phyloP scores from a whole-genome alignment of 2,113 vertebrate genomes.

The Phaethornis superciliosus region DNA sequence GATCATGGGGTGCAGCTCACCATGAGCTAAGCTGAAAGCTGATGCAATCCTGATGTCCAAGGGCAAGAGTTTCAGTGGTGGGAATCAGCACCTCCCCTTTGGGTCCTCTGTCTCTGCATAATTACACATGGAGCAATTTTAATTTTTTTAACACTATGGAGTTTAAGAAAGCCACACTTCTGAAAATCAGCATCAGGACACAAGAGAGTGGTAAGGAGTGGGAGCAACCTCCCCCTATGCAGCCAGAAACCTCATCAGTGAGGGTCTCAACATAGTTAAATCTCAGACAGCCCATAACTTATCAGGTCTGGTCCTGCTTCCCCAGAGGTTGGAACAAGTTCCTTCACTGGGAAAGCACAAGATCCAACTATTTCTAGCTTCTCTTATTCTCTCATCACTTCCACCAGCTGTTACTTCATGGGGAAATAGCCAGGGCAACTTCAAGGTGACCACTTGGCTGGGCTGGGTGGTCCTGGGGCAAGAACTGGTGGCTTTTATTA shows the following conservation, averaged over 20 bases:
- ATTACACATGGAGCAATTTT: neutral
- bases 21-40: neutral
- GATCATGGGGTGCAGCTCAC: neutral
- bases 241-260: neutral
- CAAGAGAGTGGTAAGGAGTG: neutral
- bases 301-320: neutral
- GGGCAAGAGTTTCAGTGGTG: neutral
- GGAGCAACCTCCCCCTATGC: neutral
- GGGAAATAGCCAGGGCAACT: fast-evolving
- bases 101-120: neutral
- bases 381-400: neutral
- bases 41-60: neutral
- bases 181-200: neutral
- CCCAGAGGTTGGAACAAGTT: neutral
- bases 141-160: neutral
- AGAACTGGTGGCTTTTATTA: neutral
- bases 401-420: neutral
- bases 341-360: neutral
- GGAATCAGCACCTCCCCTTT: neutral
- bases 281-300: neutral
- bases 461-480: neutral
- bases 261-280: neutral
- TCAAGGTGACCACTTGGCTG: neutral
- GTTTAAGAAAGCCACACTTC: neutral
- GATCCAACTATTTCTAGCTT: neutral